A percentile compares a stretch with the other conserved stretches of the same genome.
phyloP scores from a whole-genome alignment of 2,113 vertebrate species.

The Stomatorhinus ivindoensis region DNA sequence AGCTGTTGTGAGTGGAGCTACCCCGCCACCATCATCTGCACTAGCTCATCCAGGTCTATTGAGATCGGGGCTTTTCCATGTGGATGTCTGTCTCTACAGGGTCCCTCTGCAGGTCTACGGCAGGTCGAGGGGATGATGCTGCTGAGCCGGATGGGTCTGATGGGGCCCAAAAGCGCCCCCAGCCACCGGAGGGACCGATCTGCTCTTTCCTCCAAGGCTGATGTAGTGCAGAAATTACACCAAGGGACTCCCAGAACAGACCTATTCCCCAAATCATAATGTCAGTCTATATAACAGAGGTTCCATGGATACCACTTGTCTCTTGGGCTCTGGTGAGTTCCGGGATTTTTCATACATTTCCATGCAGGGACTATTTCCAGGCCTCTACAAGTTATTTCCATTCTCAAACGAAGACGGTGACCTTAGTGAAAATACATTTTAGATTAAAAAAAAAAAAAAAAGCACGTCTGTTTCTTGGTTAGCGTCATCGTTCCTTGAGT shows the following conservation, averaged over 20 bases:
- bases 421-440: neutral
- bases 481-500: neutral
- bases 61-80: neutral
- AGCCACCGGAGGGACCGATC: neutral
- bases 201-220: neutral
- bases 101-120: neutral
- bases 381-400: neutral
- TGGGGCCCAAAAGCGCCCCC: neutral
- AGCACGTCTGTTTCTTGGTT: neutral
- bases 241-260: neutral
- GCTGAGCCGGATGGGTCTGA: neutral
- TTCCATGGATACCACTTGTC: neutral
- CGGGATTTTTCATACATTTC: neutral
- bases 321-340: neutral
- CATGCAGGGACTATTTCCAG: neutral
- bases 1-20: neutral
- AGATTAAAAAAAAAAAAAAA: neutral
- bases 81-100: neutral
- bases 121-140: neutral
- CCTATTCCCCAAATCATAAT: neutral
- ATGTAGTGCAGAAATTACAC: neutral
- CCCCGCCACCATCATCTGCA: neutral
- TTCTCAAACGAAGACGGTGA: neutral
- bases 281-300: neutral
- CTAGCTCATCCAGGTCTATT: neutral